Evolutionary conservation across 2,888 invertebrate genomes (phyloP).

Genomic region (Opisthograptis luteolata): DNA sequence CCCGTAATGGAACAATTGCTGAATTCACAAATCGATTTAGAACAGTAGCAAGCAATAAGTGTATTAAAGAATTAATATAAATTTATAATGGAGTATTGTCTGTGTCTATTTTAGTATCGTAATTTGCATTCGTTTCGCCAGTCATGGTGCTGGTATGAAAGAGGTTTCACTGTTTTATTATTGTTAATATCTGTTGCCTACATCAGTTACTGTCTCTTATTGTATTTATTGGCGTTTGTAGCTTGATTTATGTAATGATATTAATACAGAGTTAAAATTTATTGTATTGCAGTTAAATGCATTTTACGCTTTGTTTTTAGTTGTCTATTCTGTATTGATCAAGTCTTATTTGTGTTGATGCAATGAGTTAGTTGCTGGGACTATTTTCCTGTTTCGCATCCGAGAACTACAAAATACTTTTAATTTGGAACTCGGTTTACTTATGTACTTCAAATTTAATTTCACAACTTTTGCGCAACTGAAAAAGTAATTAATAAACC

Average conservation of each 20-base stretch:
- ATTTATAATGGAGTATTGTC: constrained; percentile 24
- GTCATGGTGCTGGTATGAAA: constrained; percentile 5
- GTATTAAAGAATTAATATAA: constrained; percentile 16
- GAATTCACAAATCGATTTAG: constrained; percentile 27
- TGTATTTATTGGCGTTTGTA: background rate
- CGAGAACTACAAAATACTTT: too few species aligned
- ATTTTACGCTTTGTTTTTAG: too few species aligned
- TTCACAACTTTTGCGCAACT: too few species aligned
- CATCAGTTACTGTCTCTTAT: background rate
- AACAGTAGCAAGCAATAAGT: constrained; percentile 14
- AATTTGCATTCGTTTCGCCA: constrained; percentile 12
- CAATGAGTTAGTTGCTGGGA: too few species aligned
- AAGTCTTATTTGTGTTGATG: too few species aligned
- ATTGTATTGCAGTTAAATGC: too few species aligned
- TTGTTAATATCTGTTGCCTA: background rate
- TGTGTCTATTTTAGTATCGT: constrained; percentile 4
- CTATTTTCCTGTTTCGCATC: too few species aligned
- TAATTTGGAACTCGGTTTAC: too few species aligned
- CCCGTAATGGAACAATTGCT: constrained; percentile 15
- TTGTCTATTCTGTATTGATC: too few species aligned
- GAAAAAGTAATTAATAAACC: background rate
- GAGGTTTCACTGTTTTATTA: background rate
- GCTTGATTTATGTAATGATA: too few species aligned
- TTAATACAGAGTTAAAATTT: too few species aligned
- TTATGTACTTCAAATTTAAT: too few species aligned